Conservation (phyloP, 2,888 invertebrate genomes). For the Yponomeuta sedellus region DNA sequence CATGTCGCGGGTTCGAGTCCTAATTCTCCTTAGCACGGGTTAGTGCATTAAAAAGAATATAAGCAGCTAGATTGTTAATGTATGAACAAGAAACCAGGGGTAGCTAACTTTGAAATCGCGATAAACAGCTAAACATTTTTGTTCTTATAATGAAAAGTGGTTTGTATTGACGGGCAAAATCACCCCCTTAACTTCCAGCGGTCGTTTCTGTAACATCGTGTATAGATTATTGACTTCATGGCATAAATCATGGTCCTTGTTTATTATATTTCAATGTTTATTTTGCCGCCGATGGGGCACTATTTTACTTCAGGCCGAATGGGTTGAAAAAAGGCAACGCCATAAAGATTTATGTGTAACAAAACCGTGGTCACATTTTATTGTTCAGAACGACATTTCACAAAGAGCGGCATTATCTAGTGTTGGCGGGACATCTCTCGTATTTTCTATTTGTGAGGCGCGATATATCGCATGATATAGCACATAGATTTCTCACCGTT, state of each 20-base stretch:
- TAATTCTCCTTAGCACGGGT: too few relatives aligned
- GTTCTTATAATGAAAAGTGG: too few relatives aligned
- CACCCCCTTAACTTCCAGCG: too few relatives aligned
- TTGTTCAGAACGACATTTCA: neutral
- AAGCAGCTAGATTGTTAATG: too few relatives aligned
- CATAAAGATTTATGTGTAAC: constrained; percentile 1
- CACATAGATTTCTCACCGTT: constrained; percentile 3
- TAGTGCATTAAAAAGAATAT: too few relatives aligned
- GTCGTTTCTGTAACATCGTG: too few relatives aligned
- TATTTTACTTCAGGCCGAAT: neutral
- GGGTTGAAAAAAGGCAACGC: neutral
- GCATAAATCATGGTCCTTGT: neutral
- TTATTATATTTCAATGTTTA: neutral
- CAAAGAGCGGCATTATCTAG: neutral
- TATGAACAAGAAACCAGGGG: too few relatives aligned
- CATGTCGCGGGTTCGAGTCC: too few relatives aligned
- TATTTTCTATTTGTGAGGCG: neutral
- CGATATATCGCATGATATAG: neutral
- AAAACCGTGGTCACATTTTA: neutral
- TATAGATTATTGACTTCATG: too few relatives aligned
- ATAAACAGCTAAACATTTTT: too few relatives aligned
- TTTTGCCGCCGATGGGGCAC: neutral
- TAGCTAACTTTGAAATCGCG: too few relatives aligned
- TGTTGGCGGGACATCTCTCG: neutral
- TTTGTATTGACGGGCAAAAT: too few relatives aligned